Evolutionary conservation across 2,797 vertebrate species (phyloP).

Genomic region (Rhabdophis nuchalis): DNA sequence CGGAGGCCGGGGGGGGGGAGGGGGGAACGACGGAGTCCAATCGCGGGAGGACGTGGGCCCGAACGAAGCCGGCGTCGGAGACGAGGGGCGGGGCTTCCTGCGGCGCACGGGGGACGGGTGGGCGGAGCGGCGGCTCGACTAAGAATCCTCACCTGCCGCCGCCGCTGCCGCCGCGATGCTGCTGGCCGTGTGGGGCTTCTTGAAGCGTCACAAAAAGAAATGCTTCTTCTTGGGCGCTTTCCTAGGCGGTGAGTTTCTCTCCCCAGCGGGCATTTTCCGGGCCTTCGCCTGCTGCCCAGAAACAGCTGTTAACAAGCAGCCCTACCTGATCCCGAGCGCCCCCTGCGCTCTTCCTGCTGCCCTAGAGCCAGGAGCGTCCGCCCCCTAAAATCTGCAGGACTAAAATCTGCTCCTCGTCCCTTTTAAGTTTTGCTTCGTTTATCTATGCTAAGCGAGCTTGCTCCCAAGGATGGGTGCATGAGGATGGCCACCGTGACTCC

Average conservation of each 20-base stretch:
- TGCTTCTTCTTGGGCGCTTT: conserved; percentile 85
- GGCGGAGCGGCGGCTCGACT: background rate
- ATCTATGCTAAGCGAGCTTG: background rate
- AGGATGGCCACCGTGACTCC: background rate
- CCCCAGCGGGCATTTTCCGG: background rate
- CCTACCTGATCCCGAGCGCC: background rate
- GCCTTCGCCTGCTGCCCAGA: background rate
- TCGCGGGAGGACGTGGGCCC: background rate
- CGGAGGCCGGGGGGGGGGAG: rapidly evolving
- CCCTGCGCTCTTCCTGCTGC: background rate
- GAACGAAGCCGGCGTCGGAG: background rate
- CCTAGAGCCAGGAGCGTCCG: background rate
- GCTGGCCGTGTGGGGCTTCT: conserved; percentile 83
- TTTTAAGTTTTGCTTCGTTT: background rate
- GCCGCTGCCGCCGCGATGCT: conserved; percentile 73
- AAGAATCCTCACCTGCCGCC: background rate
- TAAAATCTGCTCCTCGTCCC: background rate
- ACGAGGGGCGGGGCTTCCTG: background rate
- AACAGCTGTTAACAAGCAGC: too few relatives aligned
- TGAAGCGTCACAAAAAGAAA: conserved; percentile 92
- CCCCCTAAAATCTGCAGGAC: background rate
- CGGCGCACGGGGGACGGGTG: background rate
- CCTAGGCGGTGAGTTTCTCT: conserved; percentile 79
- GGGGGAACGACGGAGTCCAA: background rate
- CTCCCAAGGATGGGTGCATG: background rate